Evolutionary conservation across 1,140 invertebrate genomes (phyloP).

Genomic region (Metopolophium dirhodum): DNA sequence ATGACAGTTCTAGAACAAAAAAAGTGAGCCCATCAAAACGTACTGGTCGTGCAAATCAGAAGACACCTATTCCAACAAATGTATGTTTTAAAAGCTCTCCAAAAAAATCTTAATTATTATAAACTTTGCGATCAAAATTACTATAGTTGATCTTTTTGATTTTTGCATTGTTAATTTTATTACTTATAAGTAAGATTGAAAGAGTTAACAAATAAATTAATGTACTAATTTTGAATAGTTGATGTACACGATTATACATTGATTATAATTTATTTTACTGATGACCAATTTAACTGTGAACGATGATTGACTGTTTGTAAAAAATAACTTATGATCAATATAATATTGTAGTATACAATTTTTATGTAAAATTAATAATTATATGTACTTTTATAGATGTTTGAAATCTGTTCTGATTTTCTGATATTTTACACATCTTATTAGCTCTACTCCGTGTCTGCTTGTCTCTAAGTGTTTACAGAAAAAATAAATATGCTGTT

Average conservation of each 20-base stretch:
- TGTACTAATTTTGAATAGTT: not conserved
- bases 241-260: not conserved
- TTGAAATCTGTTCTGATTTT: not conserved
- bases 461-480: not conserved
- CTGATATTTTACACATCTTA: no score
- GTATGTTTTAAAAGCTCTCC: not conserved
- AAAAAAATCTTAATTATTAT: slow-evolving; percentile 27
- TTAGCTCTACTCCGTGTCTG: not conserved
- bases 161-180: not conserved
- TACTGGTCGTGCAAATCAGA: not conserved
- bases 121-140: not conserved
- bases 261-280: not conserved
- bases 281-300: not conserved
- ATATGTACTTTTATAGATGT: not conserved
- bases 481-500: not conserved
- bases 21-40: not conserved
- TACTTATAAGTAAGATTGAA: not conserved
- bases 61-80: not conserved
- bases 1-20: slow-evolving; percentile 37
- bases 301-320: not conserved
- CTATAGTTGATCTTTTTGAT: not conserved
- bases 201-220: not conserved
- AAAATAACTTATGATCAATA: not conserved
- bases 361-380: not conserved
- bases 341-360: not conserved